phyloP scores from a whole-genome alignment of 2,888 invertebrate genomes.

The Agrenia bidenticulata region DNA sequence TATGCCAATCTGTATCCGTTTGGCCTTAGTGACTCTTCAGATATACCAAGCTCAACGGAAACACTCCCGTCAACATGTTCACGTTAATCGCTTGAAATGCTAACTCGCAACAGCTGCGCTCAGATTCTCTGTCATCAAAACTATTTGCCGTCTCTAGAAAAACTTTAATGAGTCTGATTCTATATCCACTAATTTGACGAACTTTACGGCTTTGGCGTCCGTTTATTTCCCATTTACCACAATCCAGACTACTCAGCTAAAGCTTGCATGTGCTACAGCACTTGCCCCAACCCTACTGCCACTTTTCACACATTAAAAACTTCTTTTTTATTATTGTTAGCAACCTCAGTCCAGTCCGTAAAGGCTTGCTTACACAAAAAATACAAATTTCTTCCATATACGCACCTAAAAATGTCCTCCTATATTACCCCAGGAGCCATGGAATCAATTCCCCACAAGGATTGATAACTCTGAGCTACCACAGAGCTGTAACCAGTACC shows the following conservation, averaged over 20 bases:
- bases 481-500: no score
- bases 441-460: no score
- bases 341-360: background rate
- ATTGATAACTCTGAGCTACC: no score
- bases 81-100: conserved; percentile 53
- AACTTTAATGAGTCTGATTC: conserved; percentile 47
- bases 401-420: no score
- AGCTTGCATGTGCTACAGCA: conserved; percentile 4
- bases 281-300: background rate
- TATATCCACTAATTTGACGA: conserved; percentile 35
- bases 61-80: conserved; percentile 53
- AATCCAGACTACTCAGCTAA: background rate
- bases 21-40: conserved; percentile 1
- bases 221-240: conserved; percentile 15
- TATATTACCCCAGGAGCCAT: no score
- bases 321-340: background rate
- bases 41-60: conserved; percentile 45
- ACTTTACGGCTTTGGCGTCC: conserved; percentile 17
- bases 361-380: no score
- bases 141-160: conserved; percentile 51
- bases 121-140: conserved; percentile 53
- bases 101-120: conserved; percentile 53
- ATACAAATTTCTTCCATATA: no score
- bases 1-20: conserved; percentile 16
- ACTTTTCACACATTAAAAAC: background rate